These are phyloP conservation scores for Pempheris klunzingeri DNA, from an alignment of 2,797 vertebrate genomes.

Conservation along the genomic window DNA sequence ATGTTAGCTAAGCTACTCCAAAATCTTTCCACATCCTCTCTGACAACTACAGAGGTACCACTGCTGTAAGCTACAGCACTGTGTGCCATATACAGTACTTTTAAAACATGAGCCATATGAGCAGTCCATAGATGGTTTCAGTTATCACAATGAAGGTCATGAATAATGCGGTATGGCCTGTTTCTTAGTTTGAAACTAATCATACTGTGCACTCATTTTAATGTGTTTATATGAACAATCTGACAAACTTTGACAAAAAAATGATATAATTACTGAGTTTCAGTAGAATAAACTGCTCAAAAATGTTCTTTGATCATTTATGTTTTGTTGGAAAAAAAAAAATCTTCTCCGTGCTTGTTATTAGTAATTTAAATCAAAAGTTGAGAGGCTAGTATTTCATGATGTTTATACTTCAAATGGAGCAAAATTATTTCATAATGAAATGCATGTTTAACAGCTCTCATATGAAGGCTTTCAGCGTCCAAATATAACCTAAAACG, in stretches of 20 bases:
- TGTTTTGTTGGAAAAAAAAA: conserved; percentile 12
- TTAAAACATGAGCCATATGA: conserved; percentile 13
- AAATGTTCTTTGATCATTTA: conserved; percentile 37
- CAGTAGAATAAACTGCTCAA: conserved; percentile 17
- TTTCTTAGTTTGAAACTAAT: conserved; percentile 27
- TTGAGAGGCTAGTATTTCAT: conserved; percentile 21
- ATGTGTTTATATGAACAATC: conserved; percentile 15
- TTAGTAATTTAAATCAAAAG: conserved; percentile 46
- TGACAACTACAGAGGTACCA: neutral
- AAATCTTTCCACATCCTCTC: neutral
- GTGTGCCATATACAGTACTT: neutral
- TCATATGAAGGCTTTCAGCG: conserved; percentile 29
- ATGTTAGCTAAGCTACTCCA: neutral
- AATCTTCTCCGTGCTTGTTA: conserved; percentile 30
- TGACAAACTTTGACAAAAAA: conserved; percentile 21
- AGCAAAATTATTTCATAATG: conserved; percentile 54
- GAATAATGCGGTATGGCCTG: conserved; percentile 19
- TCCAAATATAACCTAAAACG: conserved; percentile 42
- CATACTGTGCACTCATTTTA: neutral
- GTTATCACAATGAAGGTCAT: conserved; percentile 11
- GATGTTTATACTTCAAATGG: conserved; percentile 31
- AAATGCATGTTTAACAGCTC: conserved; percentile 41
- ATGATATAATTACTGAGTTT: conserved; percentile 16
- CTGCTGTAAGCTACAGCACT: neutral
- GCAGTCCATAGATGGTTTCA: conserved; percentile 25